These are phyloP conservation scores for Argyra leucocephala DNA, from an alignment of 2,888 invertebrate species.

Conservation along the genomic window DNA sequence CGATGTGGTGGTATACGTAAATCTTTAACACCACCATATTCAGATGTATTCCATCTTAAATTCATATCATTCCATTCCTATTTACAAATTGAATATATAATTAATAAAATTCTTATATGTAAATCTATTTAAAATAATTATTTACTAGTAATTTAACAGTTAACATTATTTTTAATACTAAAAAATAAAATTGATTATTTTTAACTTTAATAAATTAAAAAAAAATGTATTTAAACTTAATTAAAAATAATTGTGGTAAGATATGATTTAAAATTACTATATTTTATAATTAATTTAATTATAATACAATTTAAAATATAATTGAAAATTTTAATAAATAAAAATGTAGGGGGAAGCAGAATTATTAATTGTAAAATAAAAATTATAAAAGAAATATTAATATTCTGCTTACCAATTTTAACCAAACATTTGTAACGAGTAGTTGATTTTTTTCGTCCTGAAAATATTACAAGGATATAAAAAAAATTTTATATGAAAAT, in stretches of 20 bases:
- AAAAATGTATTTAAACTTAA: no score
- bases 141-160: no score
- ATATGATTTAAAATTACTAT: no score
- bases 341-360: no score
- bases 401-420: slow-evolving; percentile 47
- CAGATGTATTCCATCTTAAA: slow-evolving; percentile 92
- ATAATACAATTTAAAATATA: no score
- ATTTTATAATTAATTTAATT: no score
- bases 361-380: not conserved
- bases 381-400: slow-evolving; percentile 4
- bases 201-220: no score
- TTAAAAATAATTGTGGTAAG: no score
- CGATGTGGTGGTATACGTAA: slow-evolving; percentile 90
- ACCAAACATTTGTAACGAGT: slow-evolving; percentile 93
- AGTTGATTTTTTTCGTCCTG: slow-evolving; percentile 89
- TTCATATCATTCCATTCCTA: slow-evolving; percentile 99
- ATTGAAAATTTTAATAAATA: no score
- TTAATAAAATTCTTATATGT: not conserved
- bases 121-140: not conserved
- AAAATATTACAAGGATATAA: no score
- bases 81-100: not conserved
- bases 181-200: no score
- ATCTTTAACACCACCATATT: slow-evolving; percentile 92
- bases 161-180: not conserved
- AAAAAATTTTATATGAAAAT: no score